A percentile compares a stretch with the other conserved stretches of the same genome.
Evolutionary conservation across 2,113 vertebrate genomes (phyloP).

Genomic region (Sturnira hondurensis): DNA sequence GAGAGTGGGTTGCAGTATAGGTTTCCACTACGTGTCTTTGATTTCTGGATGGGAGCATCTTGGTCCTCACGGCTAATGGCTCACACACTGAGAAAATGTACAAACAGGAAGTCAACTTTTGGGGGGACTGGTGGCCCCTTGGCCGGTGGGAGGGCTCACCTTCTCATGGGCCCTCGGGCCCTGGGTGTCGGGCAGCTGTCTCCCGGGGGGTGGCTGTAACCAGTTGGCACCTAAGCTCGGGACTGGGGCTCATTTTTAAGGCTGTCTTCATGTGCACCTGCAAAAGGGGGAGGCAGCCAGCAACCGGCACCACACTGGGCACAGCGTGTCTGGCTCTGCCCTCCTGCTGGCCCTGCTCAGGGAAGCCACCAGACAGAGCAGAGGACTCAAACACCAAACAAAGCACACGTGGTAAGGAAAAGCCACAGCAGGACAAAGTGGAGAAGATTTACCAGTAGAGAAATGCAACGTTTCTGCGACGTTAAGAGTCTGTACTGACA

Average conservation of each 20-base stretch:
- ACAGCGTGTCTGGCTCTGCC: accelerated
- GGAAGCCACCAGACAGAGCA: background rate
- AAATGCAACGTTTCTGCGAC: background rate
- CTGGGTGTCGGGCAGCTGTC: background rate
- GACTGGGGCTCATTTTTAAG: background rate
- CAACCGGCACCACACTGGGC: background rate
- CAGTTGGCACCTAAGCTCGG: background rate
- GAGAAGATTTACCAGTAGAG: background rate
- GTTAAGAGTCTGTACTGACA: background rate
- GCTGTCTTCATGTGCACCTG: background rate
- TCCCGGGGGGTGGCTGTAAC: background rate
- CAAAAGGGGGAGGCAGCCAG: background rate
- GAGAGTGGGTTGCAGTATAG: accelerated
- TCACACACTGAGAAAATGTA: background rate
- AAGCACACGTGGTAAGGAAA: background rate
- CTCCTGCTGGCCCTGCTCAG: background rate
- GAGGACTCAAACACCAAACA: background rate
- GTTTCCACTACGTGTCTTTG: background rate
- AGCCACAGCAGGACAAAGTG: background rate
- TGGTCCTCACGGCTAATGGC: background rate
- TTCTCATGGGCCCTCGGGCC: accelerated
- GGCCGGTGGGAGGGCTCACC: background rate
- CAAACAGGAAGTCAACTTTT: background rate
- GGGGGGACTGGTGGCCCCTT: background rate
- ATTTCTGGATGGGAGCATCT: background rate